Conservation (phyloP, 2,797 vertebrate genomes). For the Pipistrellus pipistrellus region DNA sequence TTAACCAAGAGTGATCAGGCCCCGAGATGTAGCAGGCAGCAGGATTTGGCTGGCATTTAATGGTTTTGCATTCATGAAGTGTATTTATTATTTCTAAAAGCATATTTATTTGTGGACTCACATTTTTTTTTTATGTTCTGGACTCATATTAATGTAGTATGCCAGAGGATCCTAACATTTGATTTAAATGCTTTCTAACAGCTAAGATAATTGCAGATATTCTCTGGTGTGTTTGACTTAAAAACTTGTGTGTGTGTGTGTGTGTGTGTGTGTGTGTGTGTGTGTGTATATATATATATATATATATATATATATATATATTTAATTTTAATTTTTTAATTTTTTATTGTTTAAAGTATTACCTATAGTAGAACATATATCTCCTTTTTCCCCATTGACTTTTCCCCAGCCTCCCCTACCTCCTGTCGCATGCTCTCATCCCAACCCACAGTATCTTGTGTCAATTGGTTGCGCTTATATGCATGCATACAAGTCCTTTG, state of each 20-base stretch:
- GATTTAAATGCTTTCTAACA: slow-evolving; percentile 49
- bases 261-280: too few species aligned
- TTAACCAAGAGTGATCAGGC: not conserved
- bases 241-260: not conserved
- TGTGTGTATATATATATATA: too few species aligned
- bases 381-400: too few species aligned
- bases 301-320: too few species aligned
- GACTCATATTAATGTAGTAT: not conserved
- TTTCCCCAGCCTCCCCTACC: too few species aligned
- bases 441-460: too few species aligned
- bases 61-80: slow-evolving; percentile 21
- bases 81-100: not conserved
- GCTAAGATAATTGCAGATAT: not conserved
- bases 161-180: not conserved
- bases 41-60: not conserved
- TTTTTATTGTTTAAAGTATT: too few species aligned
- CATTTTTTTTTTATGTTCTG: not conserved
- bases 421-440: too few species aligned
- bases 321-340: too few species aligned
- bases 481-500: too few species aligned
- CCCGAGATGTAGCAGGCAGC: not conserved
- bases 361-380: too few species aligned
- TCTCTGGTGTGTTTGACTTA: slow-evolving; percentile 14
- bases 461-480: too few species aligned
- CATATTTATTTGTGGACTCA: slow-evolving; percentile 12